phyloP scores from a whole-genome alignment of 2,888 invertebrate genomes.

The Hesperia comma region DNA sequence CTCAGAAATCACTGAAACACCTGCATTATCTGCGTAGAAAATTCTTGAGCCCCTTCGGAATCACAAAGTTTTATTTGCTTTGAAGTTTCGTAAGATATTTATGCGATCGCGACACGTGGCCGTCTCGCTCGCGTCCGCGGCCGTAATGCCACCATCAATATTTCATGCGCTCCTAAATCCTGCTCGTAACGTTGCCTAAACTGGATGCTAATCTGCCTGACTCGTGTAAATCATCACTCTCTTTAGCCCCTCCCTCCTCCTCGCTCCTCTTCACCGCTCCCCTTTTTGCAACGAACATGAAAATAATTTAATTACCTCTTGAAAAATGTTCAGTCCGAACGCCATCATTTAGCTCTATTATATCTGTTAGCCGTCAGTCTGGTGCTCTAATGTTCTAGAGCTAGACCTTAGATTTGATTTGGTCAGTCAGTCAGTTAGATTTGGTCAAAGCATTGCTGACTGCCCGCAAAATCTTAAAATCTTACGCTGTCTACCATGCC shows the following conservation, averaged over 20 bases:
- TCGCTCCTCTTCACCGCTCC: conserved; percentile 23
- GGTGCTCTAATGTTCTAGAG: too few relatives aligned
- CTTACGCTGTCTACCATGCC: too few relatives aligned
- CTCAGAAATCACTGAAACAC: not conserved
- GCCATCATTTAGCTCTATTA: too few relatives aligned
- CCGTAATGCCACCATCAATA: conserved; percentile 58
- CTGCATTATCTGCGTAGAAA: not conserved
- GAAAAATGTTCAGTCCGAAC: not conserved
- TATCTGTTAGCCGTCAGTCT: too few relatives aligned
- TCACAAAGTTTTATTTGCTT: conserved; percentile 17
- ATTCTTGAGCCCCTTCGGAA: conserved; percentile 1
- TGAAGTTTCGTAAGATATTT: conserved; percentile 28
- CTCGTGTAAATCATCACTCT: conserved; percentile 44
- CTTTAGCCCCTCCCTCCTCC: conserved; percentile 33
- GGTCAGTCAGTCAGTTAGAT: too few relatives aligned
- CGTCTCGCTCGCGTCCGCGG: conserved; percentile 34
- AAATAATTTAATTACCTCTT: conserved; percentile 40
- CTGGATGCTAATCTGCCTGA: conserved; percentile 52
- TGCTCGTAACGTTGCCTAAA: conserved; percentile 53
- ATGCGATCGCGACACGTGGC: conserved; percentile 33
- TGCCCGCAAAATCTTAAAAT: too few relatives aligned
- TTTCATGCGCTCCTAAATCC: conserved; percentile 61
- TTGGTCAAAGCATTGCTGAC: too few relatives aligned
- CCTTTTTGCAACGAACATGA: conserved; percentile 36
- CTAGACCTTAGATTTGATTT: too few relatives aligned